Conservation (phyloP, 2,888 invertebrate species). For the Drosophila ezoana region DNA sequence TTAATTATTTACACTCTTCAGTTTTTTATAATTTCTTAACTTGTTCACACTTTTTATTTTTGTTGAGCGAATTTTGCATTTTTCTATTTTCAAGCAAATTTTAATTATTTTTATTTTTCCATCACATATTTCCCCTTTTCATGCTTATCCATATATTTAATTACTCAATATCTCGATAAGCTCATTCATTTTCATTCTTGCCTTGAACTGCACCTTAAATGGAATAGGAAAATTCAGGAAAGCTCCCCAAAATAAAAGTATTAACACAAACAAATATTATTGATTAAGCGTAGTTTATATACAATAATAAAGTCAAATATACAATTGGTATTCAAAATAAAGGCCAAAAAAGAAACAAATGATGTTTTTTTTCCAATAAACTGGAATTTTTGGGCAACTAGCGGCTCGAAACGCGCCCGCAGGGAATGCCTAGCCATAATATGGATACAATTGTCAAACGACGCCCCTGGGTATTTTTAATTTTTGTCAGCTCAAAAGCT, state of each 20-base stretch:
- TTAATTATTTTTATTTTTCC: too few species aligned
- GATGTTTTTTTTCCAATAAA: constrained; percentile 19
- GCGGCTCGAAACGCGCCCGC: not conserved
- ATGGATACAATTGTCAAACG: constrained; percentile 44
- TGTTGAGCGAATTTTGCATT: too few species aligned
- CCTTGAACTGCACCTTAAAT: too few species aligned
- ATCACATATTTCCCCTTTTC: too few species aligned
- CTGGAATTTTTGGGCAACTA: not conserved
- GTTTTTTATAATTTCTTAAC: too few species aligned
- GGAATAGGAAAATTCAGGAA: too few species aligned
- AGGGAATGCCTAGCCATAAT: constrained; percentile 24
- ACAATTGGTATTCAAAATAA: constrained; percentile 44
- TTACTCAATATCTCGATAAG: too few species aligned
- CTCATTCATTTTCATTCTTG: too few species aligned
- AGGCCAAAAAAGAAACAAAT: not conserved
- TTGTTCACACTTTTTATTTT: too few species aligned
- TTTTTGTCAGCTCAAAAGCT: constrained; percentile 37
- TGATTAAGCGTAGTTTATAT: constrained; percentile 47
- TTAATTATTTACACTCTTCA: too few species aligned
- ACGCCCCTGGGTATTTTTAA: constrained; percentile 50
- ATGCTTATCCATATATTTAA: too few species aligned
- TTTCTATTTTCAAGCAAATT: too few species aligned
- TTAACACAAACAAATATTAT: constrained; percentile 29
- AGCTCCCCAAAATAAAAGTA: constrained; percentile 6
- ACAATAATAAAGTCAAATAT: constrained; percentile 49